These are phyloP conservation scores for Percopsis omiscomaycus DNA, from an alignment of 2,797 vertebrate genomes.

Conservation along the genomic window DNA sequence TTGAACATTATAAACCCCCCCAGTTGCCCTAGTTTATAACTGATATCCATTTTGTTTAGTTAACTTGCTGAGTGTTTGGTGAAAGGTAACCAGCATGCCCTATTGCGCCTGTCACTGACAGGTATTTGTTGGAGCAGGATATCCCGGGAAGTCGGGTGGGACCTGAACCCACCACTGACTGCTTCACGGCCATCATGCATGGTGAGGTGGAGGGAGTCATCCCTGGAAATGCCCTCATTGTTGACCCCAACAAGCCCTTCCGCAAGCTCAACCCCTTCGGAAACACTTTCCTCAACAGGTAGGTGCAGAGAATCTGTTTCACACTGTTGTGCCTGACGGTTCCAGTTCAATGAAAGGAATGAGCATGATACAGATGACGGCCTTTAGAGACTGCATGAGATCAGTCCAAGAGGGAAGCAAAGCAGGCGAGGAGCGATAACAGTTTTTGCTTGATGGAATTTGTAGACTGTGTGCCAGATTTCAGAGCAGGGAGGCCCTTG, in stretches of 20 bases:
- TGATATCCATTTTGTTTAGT: no score
- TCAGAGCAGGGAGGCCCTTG: slow-evolving; percentile 68
- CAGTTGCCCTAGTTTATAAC: background rate
- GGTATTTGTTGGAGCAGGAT: slow-evolving; percentile 92
- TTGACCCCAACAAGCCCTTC: slow-evolving; percentile 93
- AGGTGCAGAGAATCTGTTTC: slow-evolving; percentile 25
- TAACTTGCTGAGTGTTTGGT: background rate
- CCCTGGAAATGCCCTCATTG: slow-evolving; percentile 91
- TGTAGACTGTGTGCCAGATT: slow-evolving; percentile 74
- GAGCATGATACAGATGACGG: slow-evolving; percentile 6
- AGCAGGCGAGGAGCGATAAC: slow-evolving; percentile 50
- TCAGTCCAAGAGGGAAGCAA: slow-evolving; percentile 1
- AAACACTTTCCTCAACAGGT: slow-evolving; percentile 95
- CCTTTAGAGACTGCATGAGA: no score
- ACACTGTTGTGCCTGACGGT: no score
- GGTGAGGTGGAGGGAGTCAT: slow-evolving; percentile 86
- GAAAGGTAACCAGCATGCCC: background rate
- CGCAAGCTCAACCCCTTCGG: slow-evolving; percentile 93
- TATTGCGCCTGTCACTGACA: slow-evolving; percentile 41
- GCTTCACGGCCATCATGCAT: slow-evolving; percentile 93
- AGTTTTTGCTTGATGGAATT: slow-evolving; percentile 72
- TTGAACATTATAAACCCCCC: background rate
- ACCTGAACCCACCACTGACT: slow-evolving; percentile 92
- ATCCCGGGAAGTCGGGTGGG: slow-evolving; percentile 90
- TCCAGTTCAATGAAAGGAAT: background rate